Conservation (phyloP, 2,888 invertebrate species). For the Heteromurus nitidus region DNA sequence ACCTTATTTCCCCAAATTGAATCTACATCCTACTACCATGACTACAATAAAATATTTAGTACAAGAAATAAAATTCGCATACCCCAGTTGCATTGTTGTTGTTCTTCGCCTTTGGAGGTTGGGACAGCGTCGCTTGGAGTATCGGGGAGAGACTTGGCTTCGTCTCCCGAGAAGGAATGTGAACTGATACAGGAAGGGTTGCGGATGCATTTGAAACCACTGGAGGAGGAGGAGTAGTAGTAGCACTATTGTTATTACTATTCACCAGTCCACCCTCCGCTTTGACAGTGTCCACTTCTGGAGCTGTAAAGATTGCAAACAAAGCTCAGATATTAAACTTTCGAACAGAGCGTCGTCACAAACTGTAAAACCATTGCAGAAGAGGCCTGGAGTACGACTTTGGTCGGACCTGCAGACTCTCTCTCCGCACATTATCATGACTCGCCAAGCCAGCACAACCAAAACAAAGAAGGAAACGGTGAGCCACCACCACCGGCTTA, state of each 20-base stretch:
- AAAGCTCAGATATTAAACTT: not conserved
- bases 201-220: slow-evolving; percentile 65
- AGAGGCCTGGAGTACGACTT: too few species aligned
- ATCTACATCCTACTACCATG: not conserved
- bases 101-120: slow-evolving; percentile 77
- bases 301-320: not conserved
- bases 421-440: not conserved
- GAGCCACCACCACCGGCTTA: not conserved
- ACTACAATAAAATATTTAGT: too few species aligned
- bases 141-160: slow-evolving; percentile 82
- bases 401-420: too few species aligned
- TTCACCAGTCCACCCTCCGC: not conserved
- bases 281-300: not conserved
- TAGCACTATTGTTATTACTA: not conserved
- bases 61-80: too few species aligned
- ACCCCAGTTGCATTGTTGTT: slow-evolving; percentile 61
- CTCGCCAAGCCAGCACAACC: not conserved
- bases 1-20: too few species aligned
- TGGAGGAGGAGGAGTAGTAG: not conserved
- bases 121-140: slow-evolving; percentile 88
- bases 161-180: slow-evolving; percentile 74
- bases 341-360: not conserved
- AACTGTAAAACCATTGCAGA: not conserved
- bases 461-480: slow-evolving; percentile 7
- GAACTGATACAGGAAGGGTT: slow-evolving; percentile 74